Evolutionary conservation across 2,797 vertebrate species (phyloP).

Genomic region (Melanotaenia trifasciata): DNA sequence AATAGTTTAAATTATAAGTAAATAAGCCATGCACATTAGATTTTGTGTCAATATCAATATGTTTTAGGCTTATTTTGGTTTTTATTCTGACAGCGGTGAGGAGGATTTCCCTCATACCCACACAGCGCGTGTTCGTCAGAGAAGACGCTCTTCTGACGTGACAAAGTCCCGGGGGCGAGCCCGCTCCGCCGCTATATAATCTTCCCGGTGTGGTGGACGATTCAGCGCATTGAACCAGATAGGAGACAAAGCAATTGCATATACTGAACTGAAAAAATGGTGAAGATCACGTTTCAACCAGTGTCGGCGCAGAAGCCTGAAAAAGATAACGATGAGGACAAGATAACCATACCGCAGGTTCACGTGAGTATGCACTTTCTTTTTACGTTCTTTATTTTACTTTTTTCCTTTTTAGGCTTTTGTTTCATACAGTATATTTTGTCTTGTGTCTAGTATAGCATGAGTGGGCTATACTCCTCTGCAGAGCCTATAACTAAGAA

Average conservation of each 20-base stretch:
- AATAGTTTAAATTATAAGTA: accelerated
- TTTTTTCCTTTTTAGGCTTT: slow-evolving; percentile 25
- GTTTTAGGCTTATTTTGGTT: background rate
- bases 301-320: slow-evolving; percentile 85
- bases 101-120: slow-evolving; percentile 72
- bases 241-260: slow-evolving; percentile 34
- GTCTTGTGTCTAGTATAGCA: background rate
- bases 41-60: accelerated
- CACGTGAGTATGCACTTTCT: slow-evolving; percentile 78
- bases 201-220: slow-evolving; percentile 39
- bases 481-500: background rate
- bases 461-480: background rate
- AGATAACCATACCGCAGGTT: slow-evolving; percentile 85
- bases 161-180: slow-evolving; percentile 72
- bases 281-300: slow-evolving; percentile 90
- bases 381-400: too few relatives aligned
- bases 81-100: slow-evolving; percentile 77
- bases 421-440: slow-evolving; percentile 34
- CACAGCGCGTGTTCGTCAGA: slow-evolving; percentile 76
- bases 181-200: slow-evolving; percentile 65
- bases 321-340: slow-evolving; percentile 82
- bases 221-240: slow-evolving; percentile 54
- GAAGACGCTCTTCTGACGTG: slow-evolving; percentile 78
- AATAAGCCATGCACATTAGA: accelerated
- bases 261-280: slow-evolving; percentile 79